phyloP scores from a whole-genome alignment of 1,140 invertebrate genomes.

The Heliconius melpomene region DNA sequence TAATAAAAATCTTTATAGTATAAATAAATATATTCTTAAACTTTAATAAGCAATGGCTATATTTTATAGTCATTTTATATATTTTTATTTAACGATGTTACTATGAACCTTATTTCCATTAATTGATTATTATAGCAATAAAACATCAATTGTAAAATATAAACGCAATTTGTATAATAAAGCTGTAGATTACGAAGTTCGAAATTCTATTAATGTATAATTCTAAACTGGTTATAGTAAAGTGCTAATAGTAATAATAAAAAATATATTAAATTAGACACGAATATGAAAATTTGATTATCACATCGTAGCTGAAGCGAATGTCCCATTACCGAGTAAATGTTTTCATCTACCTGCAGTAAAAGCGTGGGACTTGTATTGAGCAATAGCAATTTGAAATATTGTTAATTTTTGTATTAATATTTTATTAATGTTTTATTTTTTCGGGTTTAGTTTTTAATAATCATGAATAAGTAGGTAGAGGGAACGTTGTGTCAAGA shows the following conservation, averaged over 20 bases:
- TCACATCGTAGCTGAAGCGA: constrained; percentile 8
- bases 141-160: background rate
- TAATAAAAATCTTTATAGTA: constrained; percentile 65
- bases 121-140: constrained; percentile 15
- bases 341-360: constrained; percentile 4
- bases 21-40: constrained; percentile 45
- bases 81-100: background rate
- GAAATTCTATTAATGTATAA: background rate
- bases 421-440: background rate
- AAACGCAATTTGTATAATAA: constrained; percentile 1
- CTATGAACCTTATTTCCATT: constrained; percentile 4
- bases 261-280: constrained; percentile 11
- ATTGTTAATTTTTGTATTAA: background rate
- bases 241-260: constrained; percentile 11
- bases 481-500: too few relatives aligned
- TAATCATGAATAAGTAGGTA: too few relatives aligned
- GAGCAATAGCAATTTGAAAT: background rate
- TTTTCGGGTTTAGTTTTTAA: too few relatives aligned
- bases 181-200: background rate
- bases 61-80: background rate
- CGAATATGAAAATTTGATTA: constrained; percentile 13
- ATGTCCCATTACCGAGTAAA: background rate
- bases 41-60: constrained; percentile 42
- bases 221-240: background rate
- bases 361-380: background rate